A percentile compares a stretch with the other conserved stretches of the same genome.
Conservation (phyloP, 2,888 invertebrate species). For the Drosophila fungiperda region DNA sequence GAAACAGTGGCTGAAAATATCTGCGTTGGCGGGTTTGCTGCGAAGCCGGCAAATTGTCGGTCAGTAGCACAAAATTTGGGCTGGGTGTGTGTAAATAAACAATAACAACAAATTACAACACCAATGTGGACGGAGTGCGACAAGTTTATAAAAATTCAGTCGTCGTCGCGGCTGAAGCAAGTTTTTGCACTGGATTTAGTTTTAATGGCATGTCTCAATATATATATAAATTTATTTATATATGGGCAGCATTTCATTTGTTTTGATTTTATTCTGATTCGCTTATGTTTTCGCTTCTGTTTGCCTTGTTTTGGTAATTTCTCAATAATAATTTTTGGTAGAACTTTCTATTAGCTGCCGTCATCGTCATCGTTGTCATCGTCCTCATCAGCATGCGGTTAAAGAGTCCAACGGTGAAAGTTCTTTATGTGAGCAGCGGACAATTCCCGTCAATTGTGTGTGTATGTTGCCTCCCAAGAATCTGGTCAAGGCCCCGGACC, state of each 20-base stretch:
- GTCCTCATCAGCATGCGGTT: conserved; percentile 71
- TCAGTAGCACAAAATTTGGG: conserved; percentile 75
- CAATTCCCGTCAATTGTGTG: conserved; percentile 11
- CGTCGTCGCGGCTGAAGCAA: conserved; percentile 46
- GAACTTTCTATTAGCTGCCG: conserved; percentile 76
- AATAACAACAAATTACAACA: conserved; percentile 41
- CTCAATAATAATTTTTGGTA: conserved; percentile 67
- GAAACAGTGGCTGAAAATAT: conserved; percentile 29
- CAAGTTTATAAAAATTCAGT: conserved; percentile 71
- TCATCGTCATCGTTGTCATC: conserved; percentile 54
- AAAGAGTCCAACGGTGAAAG: conserved; percentile 68
- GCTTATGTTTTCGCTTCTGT: conserved; percentile 37
- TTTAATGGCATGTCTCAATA: conserved; percentile 65
- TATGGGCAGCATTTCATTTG: conserved; percentile 22
- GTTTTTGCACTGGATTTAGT: conserved; percentile 74
- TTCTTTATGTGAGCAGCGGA: conserved; percentile 33
- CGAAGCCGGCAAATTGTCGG: conserved; percentile 64
- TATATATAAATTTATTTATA: background rate
- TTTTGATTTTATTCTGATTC: conserved; percentile 36
- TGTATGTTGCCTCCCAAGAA: conserved; percentile 38
- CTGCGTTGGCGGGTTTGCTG: conserved; percentile 39
- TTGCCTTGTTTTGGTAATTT: conserved; percentile 62
- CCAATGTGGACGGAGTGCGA: conserved; percentile 37
- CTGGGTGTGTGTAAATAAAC: conserved; percentile 58
- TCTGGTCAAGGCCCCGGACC: conserved; percentile 38